Evolutionary conservation across 2,113 vertebrate genomes (phyloP), one percentile per base, ranked within the genome.

Genomic region (rat (Rattus norvegicus)): DNA sequence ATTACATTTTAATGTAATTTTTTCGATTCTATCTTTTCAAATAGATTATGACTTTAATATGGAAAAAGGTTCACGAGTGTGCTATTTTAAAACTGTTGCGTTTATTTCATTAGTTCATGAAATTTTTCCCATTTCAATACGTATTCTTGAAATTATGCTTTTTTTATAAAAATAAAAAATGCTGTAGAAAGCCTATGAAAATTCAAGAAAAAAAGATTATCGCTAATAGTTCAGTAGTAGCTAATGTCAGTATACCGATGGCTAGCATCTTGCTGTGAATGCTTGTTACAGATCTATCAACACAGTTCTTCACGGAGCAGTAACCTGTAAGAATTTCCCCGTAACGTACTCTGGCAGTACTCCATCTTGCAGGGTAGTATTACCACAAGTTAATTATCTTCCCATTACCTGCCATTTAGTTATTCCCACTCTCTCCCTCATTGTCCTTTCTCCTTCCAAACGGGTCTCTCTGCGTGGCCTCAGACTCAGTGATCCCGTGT

Each of bases 91-190:
- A 85, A 85, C 65, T 47, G 30, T 20, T 85, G 61, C 39, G 11
- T 85, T 85, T 67, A 85, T 85, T 84, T 84, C 81, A 84, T 84
- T 84, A 84, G 59, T 85, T 85, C 39, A 67, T 67, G 61, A 67
- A 43, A 30, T 30, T 47, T 47, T 30, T 43, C 59, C 81, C 61
- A 85, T 47, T 85, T 67, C 28, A 85, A 67, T 67, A 47, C 30
- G 47, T 67, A 85, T 65, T 67, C 61, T 47, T 47, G 65, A 85
- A 65, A 49, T 47, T 85, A 30, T 49, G 83, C 14, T 47, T 85
- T 65, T 85, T 63, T 65, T 63, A 30, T 65, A 85, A 85, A 47
- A 85, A 30, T 65, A 19, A 30, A 54, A 65, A 85, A 12, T 33
- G 19, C 20, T 65, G 28, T 65, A 85, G 83, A 85, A 65, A 85